Base-by-base conservation (phyloP, 2,797 vertebrate species). In the Champsocephalus gunnari region DNA sequence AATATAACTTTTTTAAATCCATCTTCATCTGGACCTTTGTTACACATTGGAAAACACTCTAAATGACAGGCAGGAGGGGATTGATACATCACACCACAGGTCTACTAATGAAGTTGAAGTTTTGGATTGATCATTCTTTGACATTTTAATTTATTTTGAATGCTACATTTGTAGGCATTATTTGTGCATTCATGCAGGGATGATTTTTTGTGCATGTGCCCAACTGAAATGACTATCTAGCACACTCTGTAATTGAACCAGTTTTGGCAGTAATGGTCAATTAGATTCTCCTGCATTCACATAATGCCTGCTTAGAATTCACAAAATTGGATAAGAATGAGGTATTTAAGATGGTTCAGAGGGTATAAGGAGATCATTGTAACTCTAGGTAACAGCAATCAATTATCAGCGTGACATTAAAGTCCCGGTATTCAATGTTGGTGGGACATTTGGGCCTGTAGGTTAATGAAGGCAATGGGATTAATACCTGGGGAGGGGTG, bases 381-480 rank as follows among this genome's bases (percentile, higher is more conserved):
- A 68, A 87, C 84, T 64, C 43, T 24, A 79, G 79, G 86, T 92
- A 92, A 94, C 92, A 93, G 88, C 77, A 87, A 80, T 87, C 90
- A 92, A 87, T 95, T 95, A 94, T 92, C 80, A 88, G 84, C 12
- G 50, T 89, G 86, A 90, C 86, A 84, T 70, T 53, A 69, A 51
- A 73, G 88, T 86, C 85, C 89, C 54, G 77, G 73, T 81, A 81
- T 85, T 90, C 85, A 87, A 82, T 56, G 44, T 85, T 76, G 77
- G 82, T 67, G 71, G 71, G 48, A 75, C 75, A 48, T 50, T 73
- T 86, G 89, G 89, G 90, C 86, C 88, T 71, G 65, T 93, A 94
- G 93, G 94, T 94, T 95, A 95, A 95, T 94, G 90, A 95, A 93
- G 90, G 79, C 86, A 91, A 88, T 74, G 55, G 92, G 93, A 93